Conservation (phyloP, 2,888 invertebrate species). For the Cepaea hortensis region DNA sequence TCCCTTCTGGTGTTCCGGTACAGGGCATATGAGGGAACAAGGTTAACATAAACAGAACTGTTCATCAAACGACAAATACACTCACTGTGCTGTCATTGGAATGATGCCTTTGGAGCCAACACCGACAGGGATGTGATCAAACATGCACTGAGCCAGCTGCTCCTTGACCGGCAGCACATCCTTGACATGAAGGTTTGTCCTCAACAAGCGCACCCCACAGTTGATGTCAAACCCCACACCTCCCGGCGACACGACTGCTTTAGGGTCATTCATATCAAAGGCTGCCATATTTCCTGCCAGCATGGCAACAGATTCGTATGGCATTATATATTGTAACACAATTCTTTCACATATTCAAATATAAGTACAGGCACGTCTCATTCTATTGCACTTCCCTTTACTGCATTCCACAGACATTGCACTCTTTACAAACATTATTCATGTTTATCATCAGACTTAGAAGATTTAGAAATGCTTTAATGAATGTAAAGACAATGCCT, state of each 20-base stretch:
- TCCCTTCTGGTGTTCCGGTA: too few relatives aligned
- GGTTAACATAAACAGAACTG: background rate
- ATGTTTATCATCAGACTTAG: too few relatives aligned
- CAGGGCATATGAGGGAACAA: background rate
- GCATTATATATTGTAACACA: too few relatives aligned
- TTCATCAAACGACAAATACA: background rate
- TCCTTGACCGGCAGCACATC: conserved; percentile 96
- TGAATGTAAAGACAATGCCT: too few relatives aligned
- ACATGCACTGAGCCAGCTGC: conserved; percentile 95
- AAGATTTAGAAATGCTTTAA: too few relatives aligned
- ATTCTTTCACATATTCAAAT: too few relatives aligned
- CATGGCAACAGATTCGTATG: background rate
- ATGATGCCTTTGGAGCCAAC: conserved; percentile 99
- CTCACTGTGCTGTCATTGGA: conserved; percentile 91
- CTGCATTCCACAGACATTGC: too few relatives aligned
- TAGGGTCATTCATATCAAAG: conserved; percentile 94
- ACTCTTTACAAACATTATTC: too few relatives aligned
- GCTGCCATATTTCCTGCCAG: conserved; percentile 96
- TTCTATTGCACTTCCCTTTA: too few relatives aligned
- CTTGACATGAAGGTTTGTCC: conserved; percentile 94
- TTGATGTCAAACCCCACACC: conserved; percentile 99
- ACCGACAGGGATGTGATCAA: conserved; percentile 99
- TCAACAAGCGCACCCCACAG: conserved; percentile 94
- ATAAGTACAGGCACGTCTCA: too few relatives aligned
- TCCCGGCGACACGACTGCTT: conserved; percentile 94